Percentiles rank a stretch among this genome's conserved stretches.
Conservation (phyloP, 2,797 vertebrate species). For the Gastrophryne carolinensis region DNA sequence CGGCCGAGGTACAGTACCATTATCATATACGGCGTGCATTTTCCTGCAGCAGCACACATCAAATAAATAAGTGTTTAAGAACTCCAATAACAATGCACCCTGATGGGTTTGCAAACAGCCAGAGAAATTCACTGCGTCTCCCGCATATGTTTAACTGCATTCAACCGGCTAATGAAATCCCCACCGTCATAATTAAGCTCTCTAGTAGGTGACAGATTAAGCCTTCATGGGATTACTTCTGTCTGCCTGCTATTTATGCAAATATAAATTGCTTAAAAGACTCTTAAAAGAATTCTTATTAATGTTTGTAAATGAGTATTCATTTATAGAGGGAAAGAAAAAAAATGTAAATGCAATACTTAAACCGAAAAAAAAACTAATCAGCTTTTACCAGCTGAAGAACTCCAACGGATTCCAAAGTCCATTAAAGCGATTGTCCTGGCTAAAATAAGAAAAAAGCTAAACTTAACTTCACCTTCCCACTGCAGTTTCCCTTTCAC, state of each 20-base stretch:
- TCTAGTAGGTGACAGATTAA: slow-evolving; percentile 28
- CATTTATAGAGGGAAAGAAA: not conserved
- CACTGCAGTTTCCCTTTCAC: no score
- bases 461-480: no score
- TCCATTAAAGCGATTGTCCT: no score
- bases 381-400: no score
- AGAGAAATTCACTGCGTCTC: slow-evolving; percentile 2
- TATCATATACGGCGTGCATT: no score
- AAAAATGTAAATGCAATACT: no score
- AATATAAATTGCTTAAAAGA: slow-evolving; percentile 4
- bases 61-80: slow-evolving; percentile 27
- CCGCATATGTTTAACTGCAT: slow-evolving; percentile 21
- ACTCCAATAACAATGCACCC: slow-evolving; percentile 9
- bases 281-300: not conserved
- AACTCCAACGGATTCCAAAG: no score
- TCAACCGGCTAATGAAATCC: slow-evolving; percentile 23
- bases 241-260: not conserved
- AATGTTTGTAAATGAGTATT: not conserved
- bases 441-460: no score
- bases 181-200: slow-evolving; percentile 33
- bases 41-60: not conserved
- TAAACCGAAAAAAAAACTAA: no score
- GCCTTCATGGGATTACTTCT: slow-evolving; percentile 11
- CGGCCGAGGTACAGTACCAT: no score
- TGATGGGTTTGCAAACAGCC: slow-evolving; percentile 19